Percentiles rank a stretch among this genome's conserved stretches.
phyloP scores from a whole-genome alignment of 2,797 vertebrate species.

The Anguilla obscura region DNA sequence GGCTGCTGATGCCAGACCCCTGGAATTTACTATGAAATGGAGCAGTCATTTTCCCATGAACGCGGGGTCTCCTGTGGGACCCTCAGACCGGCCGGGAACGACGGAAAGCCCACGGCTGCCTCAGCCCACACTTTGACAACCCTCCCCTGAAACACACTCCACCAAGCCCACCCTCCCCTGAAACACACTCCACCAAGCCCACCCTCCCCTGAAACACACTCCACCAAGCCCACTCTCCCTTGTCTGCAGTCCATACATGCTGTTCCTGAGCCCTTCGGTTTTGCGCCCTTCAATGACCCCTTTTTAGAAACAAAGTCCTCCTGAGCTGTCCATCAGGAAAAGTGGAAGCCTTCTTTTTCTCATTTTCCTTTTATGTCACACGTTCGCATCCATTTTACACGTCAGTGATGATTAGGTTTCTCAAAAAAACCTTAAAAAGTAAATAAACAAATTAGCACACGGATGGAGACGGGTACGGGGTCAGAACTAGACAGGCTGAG shows the following conservation, averaged over 20 bases:
- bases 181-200: too few species aligned
- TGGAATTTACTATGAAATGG: constrained; percentile 62
- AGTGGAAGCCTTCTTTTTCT: neutral
- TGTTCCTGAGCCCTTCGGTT: neutral
- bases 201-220: too few species aligned
- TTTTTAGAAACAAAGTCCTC: neutral
- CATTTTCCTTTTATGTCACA: neutral
- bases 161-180: too few species aligned
- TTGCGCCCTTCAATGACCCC: neutral
- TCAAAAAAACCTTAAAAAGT: neutral
- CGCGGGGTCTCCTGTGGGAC: constrained; percentile 62
- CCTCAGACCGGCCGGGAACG: constrained; percentile 44
- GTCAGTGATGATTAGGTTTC: neutral
- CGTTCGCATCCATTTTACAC: neutral
- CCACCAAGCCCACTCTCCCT: neutral
- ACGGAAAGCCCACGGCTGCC: constrained; percentile 59
- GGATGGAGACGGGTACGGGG: neutral
- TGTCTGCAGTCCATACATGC: neutral
- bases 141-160: constrained; percentile 29
- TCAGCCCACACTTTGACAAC: constrained; percentile 57
- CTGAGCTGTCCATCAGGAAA: neutral
- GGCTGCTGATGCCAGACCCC: constrained; percentile 46
- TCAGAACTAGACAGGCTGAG: neutral
- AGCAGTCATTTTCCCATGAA: constrained; percentile 78
- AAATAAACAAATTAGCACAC: neutral